Evolutionary conservation across 2,113 vertebrate genomes (phyloP), one percentile per base, ranked within the genome.

Genomic region (Sigmodon hispidus): DNA sequence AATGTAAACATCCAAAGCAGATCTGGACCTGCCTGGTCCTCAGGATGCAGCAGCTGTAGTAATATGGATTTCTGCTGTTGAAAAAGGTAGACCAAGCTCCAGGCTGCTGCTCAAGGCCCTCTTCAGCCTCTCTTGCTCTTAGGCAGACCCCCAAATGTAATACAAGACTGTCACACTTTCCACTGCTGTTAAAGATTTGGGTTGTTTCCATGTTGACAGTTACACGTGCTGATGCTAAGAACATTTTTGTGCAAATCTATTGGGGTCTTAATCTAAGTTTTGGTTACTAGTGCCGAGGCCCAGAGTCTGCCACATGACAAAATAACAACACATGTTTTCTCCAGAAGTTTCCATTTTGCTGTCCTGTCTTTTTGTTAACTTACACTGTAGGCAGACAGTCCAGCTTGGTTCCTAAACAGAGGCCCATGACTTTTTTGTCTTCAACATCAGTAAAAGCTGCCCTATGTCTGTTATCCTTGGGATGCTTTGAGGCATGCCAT

Each of bases 181-280:
- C 48, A n/a, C 69, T 91, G 4, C 8, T 93, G 48, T 48, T 50
- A 16, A 29, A 24, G 40, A 10, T 89, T 77, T 50, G 50, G 8
- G 34, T 17, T 61, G 52, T 76, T 89, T 72, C 22, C 11, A 1
- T 21, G 22, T 45, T 76, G 34, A 50, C 8, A 67, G 17, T 84
- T 15, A 43, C 5, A 57, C 15, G 34, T 6, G 11, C 0, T 65
- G 29, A 36, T 3, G 0, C 67, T 0, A 0, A 29, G 57, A 17
- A 90, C 15, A n/a, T 67, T 63, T 80, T 45, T n/a, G 3, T 22
- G 13, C 16, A 31, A 31, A 0, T 69, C 61, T 50, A 40, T 57
- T 55, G 16, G n/a, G 50, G 31, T 48, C 21, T 67, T 61, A 9
- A 11, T 61, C 40, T 52, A 36, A 0, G 3, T 50, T 89, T 75